These are phyloP conservation scores for Adoxophyes honmai DNA, from an alignment of 1,140 invertebrate genomes.

Conservation along the genomic window DNA sequence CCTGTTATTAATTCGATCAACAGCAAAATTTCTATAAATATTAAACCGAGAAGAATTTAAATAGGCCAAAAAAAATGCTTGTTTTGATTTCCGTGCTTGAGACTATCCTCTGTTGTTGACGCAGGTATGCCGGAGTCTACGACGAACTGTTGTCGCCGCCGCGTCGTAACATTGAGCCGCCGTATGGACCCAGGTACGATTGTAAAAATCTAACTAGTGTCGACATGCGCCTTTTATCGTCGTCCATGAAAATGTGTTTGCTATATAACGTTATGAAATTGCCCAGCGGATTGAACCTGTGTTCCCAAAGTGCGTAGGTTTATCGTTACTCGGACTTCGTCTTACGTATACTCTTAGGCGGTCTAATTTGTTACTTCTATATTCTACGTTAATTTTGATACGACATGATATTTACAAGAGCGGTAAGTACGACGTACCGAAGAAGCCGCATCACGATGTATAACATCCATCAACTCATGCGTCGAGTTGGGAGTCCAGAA, in stretches of 20 bases:
- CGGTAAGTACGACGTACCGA: too few species aligned
- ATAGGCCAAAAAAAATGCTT: too few species aligned
- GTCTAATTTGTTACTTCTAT: too few species aligned
- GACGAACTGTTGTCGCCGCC: conserved; percentile 70
- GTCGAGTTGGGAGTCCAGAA: not conserved
- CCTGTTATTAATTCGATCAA: too few species aligned
- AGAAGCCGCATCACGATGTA: not conserved
- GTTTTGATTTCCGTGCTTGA: too few species aligned
- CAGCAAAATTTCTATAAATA: too few species aligned
- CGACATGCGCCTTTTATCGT: conserved; percentile 36
- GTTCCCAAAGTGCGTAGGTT: conserved; percentile 27
- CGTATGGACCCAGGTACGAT: conserved; percentile 73
- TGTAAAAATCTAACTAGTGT: conserved; percentile 67
- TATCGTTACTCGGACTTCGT: not conserved
- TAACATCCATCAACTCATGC: not conserved
- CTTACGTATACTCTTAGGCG: not conserved
- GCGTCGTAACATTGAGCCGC: conserved; percentile 65
- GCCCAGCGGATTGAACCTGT: conserved; percentile 64
- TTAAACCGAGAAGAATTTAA: too few species aligned
- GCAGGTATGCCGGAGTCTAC: conserved; percentile 62
- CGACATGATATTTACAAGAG: too few species aligned
- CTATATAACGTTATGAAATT: conserved; percentile 35
- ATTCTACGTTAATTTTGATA: too few species aligned
- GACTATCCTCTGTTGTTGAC: conserved; percentile 19
- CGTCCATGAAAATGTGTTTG: conserved; percentile 31